Percentiles rank a stretch among this genome's conserved stretches.
These are phyloP conservation scores for Turritopsis rubra DNA, from an alignment of 30 jellyfish, hydroid and myxozoan genomes.

Conservation along the genomic window DNA sequence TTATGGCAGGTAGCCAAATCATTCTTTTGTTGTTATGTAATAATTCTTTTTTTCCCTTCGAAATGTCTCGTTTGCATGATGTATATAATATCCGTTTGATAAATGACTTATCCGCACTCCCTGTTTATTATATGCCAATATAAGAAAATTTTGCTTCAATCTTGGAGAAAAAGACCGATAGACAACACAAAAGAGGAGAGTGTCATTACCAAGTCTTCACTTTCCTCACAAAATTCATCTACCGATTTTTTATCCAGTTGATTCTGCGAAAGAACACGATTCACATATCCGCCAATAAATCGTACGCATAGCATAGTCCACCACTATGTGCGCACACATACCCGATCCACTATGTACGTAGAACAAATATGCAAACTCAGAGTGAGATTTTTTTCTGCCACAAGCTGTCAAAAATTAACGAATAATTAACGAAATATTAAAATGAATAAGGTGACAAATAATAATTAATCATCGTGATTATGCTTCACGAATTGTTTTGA, in stretches of 20 bases:
- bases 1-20: neutral
- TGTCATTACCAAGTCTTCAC: neutral
- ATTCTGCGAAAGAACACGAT: neutral
- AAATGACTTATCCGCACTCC: neutral
- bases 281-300: neutral
- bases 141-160: too few species aligned
- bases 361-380: neutral
- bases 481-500: neutral
- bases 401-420: neutral
- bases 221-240: neutral
- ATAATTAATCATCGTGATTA: neutral
- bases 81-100: neutral
- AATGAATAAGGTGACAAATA: neutral
- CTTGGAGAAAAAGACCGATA: too few species aligned
- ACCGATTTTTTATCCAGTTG: neutral
- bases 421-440: neutral
- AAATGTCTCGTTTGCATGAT: neutral
- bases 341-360: neutral
- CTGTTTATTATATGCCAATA: too few species aligned
- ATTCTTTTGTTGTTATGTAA: neutral
- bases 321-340: too few species aligned
- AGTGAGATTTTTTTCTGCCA: neutral
- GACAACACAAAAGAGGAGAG: too few species aligned
- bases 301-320: too few species aligned
- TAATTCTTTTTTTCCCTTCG: neutral